Percentiles rank a stretch among this genome's conserved stretches.
Conservation (phyloP, 2,797 vertebrate genomes). For the Oreochromis mossambicus region DNA sequence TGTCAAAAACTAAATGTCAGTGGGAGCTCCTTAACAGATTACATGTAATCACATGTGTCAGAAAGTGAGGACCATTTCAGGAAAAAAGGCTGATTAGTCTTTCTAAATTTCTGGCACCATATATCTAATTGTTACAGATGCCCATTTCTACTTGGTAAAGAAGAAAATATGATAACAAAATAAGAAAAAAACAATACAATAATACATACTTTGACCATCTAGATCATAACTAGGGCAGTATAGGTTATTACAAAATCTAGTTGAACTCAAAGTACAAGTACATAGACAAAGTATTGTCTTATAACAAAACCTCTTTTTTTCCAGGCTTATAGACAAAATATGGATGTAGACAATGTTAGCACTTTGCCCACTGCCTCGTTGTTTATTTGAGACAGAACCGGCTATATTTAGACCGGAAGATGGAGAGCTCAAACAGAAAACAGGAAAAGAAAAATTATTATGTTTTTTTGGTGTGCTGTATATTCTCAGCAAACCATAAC, state of each 20-base stretch:
- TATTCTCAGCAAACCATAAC: neutral
- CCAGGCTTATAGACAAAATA: neutral
- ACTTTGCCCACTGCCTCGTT: neutral
- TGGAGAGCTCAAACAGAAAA: neutral
- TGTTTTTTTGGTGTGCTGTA: neutral
- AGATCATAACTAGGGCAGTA: neutral
- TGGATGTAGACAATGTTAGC: neutral
- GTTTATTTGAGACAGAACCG: neutral
- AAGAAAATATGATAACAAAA: neutral
- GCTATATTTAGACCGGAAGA: neutral
- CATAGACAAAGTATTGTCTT: neutral
- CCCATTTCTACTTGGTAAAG: neutral
- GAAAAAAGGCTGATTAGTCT: neutral
- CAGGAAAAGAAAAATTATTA: neutral
- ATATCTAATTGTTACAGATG: neutral
- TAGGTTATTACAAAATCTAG: neutral
- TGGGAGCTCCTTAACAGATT: neutral
- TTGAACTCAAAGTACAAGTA: too few relatives aligned
- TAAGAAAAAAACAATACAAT: neutral
- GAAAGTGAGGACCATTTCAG: neutral
- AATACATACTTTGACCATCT: neutral
- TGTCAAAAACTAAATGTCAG: neutral
- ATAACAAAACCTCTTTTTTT: neutral
- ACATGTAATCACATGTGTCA: neutral
- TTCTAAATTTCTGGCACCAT: neutral